These are phyloP conservation scores for Caenorhabditis brenneri DNA, from an alignment of 1,140 invertebrate species.

Conservation along the genomic window DNA sequence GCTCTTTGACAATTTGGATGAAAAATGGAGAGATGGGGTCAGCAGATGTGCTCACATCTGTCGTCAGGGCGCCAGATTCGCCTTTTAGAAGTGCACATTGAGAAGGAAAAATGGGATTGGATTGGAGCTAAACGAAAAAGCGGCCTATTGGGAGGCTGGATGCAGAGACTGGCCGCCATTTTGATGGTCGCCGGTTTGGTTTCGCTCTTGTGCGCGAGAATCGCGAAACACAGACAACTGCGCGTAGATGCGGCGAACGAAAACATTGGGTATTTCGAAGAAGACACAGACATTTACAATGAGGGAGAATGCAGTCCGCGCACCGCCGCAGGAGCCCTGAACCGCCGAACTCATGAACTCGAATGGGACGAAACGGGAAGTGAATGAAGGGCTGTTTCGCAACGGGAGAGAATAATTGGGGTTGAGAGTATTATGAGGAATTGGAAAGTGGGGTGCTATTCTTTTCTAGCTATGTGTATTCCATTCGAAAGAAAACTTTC, in stretches of 20 bases:
- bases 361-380: not conserved
- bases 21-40: not conserved
- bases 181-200: slow-evolving; percentile 41
- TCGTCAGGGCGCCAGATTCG: not conserved
- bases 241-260: not conserved
- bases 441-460: no score
- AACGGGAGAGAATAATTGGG: slow-evolving; percentile 6
- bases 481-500: no score
- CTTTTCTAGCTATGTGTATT: no score
- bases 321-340: slow-evolving; percentile 34
- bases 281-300: slow-evolving; percentile 34
- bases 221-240: slow-evolving; percentile 24
- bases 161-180: slow-evolving; percentile 37
- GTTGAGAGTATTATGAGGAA: no score
- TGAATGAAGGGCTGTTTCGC: not conserved
- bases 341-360: slow-evolving; percentile 24
- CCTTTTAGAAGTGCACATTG: slow-evolving; percentile 6
- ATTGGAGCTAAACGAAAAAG: slow-evolving; percentile 2
- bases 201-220: slow-evolving; percentile 29
- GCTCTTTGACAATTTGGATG: not conserved
- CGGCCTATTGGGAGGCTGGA: slow-evolving; percentile 21
- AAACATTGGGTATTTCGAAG: not conserved
- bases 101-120: not conserved
- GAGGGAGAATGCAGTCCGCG: slow-evolving; percentile 13
- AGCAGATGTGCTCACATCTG: slow-evolving; percentile 31